A percentile compares a stretch with the other conserved stretches of the same genome.
These are phyloP conservation scores for Agriopis marginaria DNA, from an alignment of 2,888 invertebrate genomes.

Conservation along the genomic window DNA sequence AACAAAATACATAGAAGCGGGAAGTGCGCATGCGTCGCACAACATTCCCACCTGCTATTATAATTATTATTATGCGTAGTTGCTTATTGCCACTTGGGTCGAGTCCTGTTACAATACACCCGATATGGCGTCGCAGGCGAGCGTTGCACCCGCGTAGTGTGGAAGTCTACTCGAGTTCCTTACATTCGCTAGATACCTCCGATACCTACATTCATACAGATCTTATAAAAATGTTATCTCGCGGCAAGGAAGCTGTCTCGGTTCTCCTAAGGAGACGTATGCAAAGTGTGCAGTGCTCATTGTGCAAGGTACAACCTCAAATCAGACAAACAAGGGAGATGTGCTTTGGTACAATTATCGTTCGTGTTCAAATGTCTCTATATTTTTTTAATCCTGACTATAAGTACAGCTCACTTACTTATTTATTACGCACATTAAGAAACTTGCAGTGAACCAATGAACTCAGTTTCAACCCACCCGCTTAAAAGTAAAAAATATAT, in stretches of 20 bases:
- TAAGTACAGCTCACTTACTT: too few relatives aligned
- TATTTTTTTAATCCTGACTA: too few relatives aligned
- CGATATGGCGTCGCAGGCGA: conserved; percentile 50
- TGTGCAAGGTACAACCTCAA: not conserved
- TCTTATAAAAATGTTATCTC: not conserved
- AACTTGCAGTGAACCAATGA: too few relatives aligned
- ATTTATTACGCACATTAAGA: too few relatives aligned
- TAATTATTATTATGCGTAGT: conserved; percentile 42
- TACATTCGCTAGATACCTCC: not conserved
- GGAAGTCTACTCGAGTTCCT: conserved; percentile 22
- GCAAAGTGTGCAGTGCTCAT: not conserved
- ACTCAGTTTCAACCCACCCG: too few relatives aligned
- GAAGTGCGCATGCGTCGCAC: not conserved
- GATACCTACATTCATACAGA: not conserved
- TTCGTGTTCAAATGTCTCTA: too few relatives aligned
- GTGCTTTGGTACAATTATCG: not conserved
- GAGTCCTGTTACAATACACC: conserved; percentile 56
- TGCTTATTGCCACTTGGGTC: conserved; percentile 47
- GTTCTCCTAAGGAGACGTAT: not conserved
- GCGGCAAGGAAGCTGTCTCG: not conserved
- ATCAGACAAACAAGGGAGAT: too few relatives aligned
- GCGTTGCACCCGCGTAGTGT: conserved; percentile 52
- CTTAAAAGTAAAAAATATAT: too few relatives aligned
- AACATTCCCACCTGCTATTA: conserved; percentile 38
- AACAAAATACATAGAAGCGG: too few relatives aligned